Evolutionary conservation across 1,140 invertebrate genomes (phyloP).

Genomic region (Rhopalosiphum maidis): DNA sequence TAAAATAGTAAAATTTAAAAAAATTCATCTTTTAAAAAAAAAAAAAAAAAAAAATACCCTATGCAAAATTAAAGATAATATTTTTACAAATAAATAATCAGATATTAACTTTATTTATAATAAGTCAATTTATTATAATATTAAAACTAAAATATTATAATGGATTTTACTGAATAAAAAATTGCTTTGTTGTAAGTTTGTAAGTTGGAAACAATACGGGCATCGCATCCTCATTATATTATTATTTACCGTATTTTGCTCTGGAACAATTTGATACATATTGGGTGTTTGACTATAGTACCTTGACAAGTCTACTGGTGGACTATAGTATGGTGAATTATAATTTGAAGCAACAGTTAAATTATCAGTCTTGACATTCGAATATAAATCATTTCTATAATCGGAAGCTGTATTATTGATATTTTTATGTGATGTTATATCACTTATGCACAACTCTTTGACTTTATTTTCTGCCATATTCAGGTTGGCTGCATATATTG

Average conservation of each 20-base stretch:
- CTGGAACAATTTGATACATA: conserved; percentile 39
- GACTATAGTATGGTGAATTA: conserved; percentile 44
- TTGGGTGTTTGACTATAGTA: conserved; percentile 44
- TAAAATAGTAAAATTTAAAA: background rate
- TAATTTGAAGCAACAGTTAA: conserved; percentile 17
- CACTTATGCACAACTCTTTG: conserved; percentile 59
- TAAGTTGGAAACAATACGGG: background rate
- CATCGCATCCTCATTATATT: background rate
- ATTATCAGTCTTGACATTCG: conserved; percentile 21
- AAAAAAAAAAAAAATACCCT: background rate
- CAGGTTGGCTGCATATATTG: conserved; percentile 57
- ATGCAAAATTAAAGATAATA: background rate
- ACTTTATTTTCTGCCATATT: conserved; percentile 56
- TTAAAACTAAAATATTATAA: no score
- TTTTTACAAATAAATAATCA: background rate
- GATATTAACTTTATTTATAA: background rate
- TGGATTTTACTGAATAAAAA: background rate
- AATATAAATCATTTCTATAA: conserved; percentile 40
- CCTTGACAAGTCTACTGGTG: conserved; percentile 44
- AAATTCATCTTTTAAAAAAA: background rate
- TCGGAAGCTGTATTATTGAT: background rate
- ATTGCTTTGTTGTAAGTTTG: background rate
- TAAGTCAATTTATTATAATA: background rate
- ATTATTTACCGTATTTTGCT: conserved; percentile 31
- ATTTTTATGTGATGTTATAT: conserved; percentile 17